Evolutionary conservation across 2,888 invertebrate species (phyloP).

Genomic region (Palloptera scutellata): DNA sequence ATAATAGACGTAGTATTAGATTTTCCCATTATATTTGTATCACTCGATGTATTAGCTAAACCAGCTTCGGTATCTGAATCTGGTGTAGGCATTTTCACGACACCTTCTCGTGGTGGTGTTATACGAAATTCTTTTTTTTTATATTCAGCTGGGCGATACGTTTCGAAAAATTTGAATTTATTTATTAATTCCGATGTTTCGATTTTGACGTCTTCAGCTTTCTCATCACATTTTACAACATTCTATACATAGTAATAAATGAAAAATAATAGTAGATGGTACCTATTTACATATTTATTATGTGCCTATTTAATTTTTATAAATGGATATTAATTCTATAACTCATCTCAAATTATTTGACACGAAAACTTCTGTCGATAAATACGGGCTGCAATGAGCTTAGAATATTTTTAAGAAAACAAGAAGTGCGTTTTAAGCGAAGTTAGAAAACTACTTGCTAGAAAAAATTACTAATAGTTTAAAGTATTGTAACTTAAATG

Average conservation of each 20-base stretch:
- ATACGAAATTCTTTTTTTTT: conserved; percentile 79
- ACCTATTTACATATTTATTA: no score
- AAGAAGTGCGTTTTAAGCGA: no score
- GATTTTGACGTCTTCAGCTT: conserved; percentile 78
- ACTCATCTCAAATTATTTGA: no score
- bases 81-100: conserved; percentile 66
- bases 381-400: no score
- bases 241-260: conserved; percentile 12
- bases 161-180: conserved; percentile 91
- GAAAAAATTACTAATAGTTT: no score
- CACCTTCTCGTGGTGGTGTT: conserved; percentile 86
- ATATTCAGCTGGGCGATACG: conserved; percentile 75
- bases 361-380: no score
- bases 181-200: conserved; percentile 84
- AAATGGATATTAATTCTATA: no score
- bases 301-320: conserved; percentile 10
- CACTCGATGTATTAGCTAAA: conserved; percentile 75
- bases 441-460: no score
- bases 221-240: conserved; percentile 66
- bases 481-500: no score
- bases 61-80: conserved; percentile 61
- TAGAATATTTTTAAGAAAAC: no score
- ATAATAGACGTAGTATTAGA: conserved; percentile 83
- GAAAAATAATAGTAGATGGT: no score
- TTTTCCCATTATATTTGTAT: conserved; percentile 61